Base-by-base conservation (phyloP, 2,888 invertebrate species). In the Asteroscopus sphinx region DNA sequence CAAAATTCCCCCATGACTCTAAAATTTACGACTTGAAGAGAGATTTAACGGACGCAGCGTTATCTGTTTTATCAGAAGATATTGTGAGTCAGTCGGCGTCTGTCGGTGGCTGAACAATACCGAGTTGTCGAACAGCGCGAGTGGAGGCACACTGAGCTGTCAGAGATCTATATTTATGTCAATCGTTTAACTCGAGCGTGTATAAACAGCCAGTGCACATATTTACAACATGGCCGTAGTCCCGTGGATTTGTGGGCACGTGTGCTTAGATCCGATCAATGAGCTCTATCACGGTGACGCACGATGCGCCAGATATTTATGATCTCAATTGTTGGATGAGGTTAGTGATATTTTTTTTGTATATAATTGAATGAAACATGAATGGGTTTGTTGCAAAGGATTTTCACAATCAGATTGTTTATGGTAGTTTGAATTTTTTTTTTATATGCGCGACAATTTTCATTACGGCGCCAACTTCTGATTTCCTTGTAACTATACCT, bases 1-100 rank as follows among this genome's bases (percentile, higher is more conserved):
- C 86, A 78, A 93, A 93, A 93, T 89, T 91, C 91, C 86, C 87
- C 80, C 78, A 85, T 86, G 90, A 88, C 87, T 91, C 85, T 85
- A 77, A 91, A 93, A 93, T 93, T 93, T 93, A 93, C 90, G 89
- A 92, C 88, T 85, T 79, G 80, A 90, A 83, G 85, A 84, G 89
- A 92, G 91, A 92, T 91, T 93, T 93, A 85, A 87, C 88, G 86
- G 83, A 81, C 87, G 85, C 74, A 62, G 68, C 78, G 79, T 93
- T 93, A 93, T 93, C 93, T 89, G 71, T 78, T 85, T 92, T 92
- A 93, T 93, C 93, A 91, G 85, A 89, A 83, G 90, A 90, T 88
- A 85, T 85, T 83, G 86, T 79, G 87, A 82, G 81, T 80, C 79
- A 84, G 79, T 76, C 73, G 81, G 76, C 76, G 79, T 80, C 80